Evolutionary conservation across 2,113 vertebrate genomes (phyloP), one percentile per base, ranked within the genome.

Genomic region (Festucalex cinctus): DNA sequence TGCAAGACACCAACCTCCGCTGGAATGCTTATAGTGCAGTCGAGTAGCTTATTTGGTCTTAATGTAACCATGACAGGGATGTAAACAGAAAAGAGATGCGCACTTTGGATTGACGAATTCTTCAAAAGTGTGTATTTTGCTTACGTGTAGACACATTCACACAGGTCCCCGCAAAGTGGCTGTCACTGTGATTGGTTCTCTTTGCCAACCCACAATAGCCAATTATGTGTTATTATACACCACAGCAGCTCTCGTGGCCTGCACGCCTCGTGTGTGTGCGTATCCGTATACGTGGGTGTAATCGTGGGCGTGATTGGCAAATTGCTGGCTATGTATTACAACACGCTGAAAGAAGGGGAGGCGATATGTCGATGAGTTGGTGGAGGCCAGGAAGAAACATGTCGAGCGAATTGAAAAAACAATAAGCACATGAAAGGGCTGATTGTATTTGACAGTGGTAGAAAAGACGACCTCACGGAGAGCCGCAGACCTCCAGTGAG

Each of bases 151-250:
- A 76, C 65, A 76, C 63, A 77, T 48, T 53, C 46, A 57, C 70
- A 78, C 19, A 17, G 79, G 85, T 85, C 83, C 83, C 19, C 17
- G 75, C 83, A 83, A 88, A 88, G 86, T 80, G 83, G 78, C 71
- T 88, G 88, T 90, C 85, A 88, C 73, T 78, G 70, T 84, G 85
- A 90, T 88, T 86, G 86, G 83, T 85, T 88, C 84, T 73, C 75
- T 75, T 76, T 85, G 85, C 79, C 20, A 86, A 84, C 74, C 84
- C 85, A 85, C 83, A 85, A 88, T 82, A 84, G 80, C 83, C 86
- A 87, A 90, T 90, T 90, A 88, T 88, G 83, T 85, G 83, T 86
- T 84, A 88, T 88, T 88, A 90, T 88, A 85, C 83, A 78, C 80
- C 87, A 83, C 83, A 69, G 80, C 78, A 85, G 78, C 84, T 86